Base-by-base conservation (phyloP, 2,888 invertebrate genomes). In the Zonitis immaculata region DNA sequence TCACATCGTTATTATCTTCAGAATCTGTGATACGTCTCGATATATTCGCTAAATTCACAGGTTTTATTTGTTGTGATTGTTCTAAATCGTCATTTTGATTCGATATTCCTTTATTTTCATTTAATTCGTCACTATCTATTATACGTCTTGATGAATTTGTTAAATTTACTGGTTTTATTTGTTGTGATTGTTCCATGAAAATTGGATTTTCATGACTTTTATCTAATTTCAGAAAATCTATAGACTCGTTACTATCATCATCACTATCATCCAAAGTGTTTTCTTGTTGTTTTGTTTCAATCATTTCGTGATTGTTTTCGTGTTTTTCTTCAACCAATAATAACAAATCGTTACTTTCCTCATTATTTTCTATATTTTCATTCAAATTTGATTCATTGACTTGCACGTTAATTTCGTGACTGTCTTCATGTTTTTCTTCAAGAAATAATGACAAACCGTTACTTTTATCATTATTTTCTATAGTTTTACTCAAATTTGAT, bases 161-260 rank as follows among this genome's bases (percentile, higher is more conserved):
- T 26, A 26, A 8, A 26, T 7, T 26, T 4, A 26, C 6, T 26
- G 39, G 39, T 20, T 39, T 39, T 18, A 39, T 20, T 39, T 18
- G 39, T n/a, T 39, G 39, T 39, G 39, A 11, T n/a, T 2, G 20
- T n/a, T 39, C 39, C 1, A 20, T 1, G 6, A n/a, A 35, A 3
- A 16, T n/a, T 35, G 2, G 35, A 35, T 0, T 14, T 20, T 18
- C 18, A 18, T 11, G 1, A 20, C 54, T 47, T 39, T 55, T 55
- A 45, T 57, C 57, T 60, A 64, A 59, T n/a, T 60, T 63, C 42
- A 60, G 44, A 28, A 67, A 61, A 58, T 67, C 66, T 7, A 64
- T 52, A 16, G 67, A 67, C 51, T 60, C 63, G 44, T 61, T 59
- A 49, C 63, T 67, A 8, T 57, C 59, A 47, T 61, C 60, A 18